A percentile compares a stretch with the other conserved stretches of the same genome.
These are phyloP conservation scores for Pseudococcus viburni DNA, from an alignment of 2,888 invertebrate genomes.

Conservation along the genomic window DNA sequence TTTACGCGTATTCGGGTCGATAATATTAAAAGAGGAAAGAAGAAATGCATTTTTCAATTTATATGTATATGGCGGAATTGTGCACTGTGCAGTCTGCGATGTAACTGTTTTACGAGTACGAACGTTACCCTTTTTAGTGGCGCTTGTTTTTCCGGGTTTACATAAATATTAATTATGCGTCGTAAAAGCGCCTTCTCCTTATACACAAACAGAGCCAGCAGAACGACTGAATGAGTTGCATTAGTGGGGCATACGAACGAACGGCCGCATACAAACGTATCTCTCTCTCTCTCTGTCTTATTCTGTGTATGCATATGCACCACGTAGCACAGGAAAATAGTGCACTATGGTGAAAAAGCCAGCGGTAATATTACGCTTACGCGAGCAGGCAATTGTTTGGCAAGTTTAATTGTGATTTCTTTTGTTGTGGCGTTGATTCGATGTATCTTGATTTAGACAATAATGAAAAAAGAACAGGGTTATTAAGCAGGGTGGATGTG, in stretches of 20 bases:
- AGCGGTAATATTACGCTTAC: not conserved
- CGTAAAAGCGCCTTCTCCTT: slow-evolving; percentile 20
- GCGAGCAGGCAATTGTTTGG: slow-evolving; percentile 25
- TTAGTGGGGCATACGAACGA: not conserved
- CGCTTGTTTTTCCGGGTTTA: slow-evolving; percentile 31
- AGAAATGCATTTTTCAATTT: slow-evolving; percentile 31
- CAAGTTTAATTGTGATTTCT: slow-evolving; percentile 11
- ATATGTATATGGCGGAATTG: not conserved
- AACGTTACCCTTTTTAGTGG: slow-evolving; percentile 35
- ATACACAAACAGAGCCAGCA: not conserved
- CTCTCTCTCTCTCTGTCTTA: not conserved
- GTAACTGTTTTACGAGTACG: slow-evolving; percentile 15
- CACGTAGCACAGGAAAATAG: not conserved
- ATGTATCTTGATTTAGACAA: not conserved
- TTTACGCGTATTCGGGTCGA: slow-evolving; percentile 35
- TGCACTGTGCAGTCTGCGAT: not conserved
- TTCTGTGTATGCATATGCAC: not conserved
- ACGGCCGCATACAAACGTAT: not conserved
- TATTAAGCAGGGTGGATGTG: not conserved
- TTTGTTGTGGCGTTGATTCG: not conserved
- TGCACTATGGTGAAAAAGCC: not conserved
- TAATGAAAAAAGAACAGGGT: not conserved
- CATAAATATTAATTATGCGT: slow-evolving; percentile 35
- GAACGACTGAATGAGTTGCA: not conserved
- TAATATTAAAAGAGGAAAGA: not conserved